Conservation (phyloP, 1,140 invertebrate species). For the Ceratitis capitata region DNA sequence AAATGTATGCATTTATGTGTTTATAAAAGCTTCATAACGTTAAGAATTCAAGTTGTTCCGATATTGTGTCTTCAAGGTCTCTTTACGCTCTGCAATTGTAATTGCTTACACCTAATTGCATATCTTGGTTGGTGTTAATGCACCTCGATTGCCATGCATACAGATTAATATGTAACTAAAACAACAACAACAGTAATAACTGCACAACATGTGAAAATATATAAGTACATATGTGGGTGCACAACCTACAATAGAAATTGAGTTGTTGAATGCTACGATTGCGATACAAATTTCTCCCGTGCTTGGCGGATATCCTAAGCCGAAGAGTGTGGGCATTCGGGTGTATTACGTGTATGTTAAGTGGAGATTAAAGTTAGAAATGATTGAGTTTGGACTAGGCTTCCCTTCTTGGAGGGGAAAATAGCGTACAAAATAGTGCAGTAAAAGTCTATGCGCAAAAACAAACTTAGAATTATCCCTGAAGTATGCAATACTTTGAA, state of each 20-base stretch:
- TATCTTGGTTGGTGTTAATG: conserved; percentile 8
- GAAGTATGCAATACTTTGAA: too few relatives aligned
- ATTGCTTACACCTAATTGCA: conserved; percentile 14
- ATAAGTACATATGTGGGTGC: neutral
- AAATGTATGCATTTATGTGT: neutral
- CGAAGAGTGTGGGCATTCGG: too few relatives aligned
- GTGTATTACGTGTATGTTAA: too few relatives aligned
- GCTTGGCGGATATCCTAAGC: neutral
- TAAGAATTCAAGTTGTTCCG: neutral
- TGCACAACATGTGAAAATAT: too few relatives aligned
- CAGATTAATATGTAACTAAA: neutral
- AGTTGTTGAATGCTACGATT: neutral
- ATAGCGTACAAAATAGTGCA: too few relatives aligned
- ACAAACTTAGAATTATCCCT: too few relatives aligned
- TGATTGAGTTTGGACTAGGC: too few relatives aligned
- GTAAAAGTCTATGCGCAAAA: too few relatives aligned
- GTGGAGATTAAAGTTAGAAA: too few relatives aligned
- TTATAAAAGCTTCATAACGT: neutral
- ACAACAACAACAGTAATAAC: too few relatives aligned
- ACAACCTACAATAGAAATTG: neutral
- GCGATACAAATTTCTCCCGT: too few relatives aligned
- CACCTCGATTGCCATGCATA: conserved; percentile 2
- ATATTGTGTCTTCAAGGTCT: conserved; percentile 22
- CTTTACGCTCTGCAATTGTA: neutral
- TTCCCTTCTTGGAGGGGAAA: too few relatives aligned